Evolutionary conservation across 2,797 vertebrate genomes (phyloP).

Genomic region (Ibycter americanus): DNA sequence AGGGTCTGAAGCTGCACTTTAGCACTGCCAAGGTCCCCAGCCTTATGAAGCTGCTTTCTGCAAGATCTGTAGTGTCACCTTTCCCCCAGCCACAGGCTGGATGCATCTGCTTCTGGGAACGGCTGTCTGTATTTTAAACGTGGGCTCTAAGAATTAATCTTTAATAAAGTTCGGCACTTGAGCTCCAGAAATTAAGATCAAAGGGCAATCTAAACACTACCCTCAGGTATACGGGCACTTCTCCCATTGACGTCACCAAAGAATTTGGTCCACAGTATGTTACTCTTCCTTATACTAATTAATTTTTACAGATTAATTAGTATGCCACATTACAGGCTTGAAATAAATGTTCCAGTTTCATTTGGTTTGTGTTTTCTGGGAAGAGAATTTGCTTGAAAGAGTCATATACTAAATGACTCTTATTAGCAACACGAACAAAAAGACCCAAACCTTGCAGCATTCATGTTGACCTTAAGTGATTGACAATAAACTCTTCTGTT

Average conservation of each 20-base stretch:
- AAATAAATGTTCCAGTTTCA: not conserved
- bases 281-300: constrained; percentile 17
- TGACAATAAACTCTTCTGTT: not conserved
- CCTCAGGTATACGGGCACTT: not conserved
- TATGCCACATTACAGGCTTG: not conserved
- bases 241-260: not conserved
- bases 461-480: not conserved
- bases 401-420: not conserved
- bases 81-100: not conserved
- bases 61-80: not conserved
- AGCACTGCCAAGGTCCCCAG: not conserved
- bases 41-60: not conserved
- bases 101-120: not conserved
- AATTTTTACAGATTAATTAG: constrained; percentile 42
- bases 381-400: not conserved
- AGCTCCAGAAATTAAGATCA: constrained; percentile 38
- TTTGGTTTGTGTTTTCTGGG: not conserved
- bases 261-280: not conserved
- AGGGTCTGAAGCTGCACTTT: not conserved
- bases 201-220: constrained; percentile 8
- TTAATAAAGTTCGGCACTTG: not conserved
- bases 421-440: not conserved
- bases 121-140: not conserved
- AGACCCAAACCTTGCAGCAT: not conserved
- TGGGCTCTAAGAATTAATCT: not conserved